These are phyloP conservation scores for Anoplolepis gracilipes DNA, from an alignment of 1,140 invertebrate genomes.

Conservation along the genomic window DNA sequence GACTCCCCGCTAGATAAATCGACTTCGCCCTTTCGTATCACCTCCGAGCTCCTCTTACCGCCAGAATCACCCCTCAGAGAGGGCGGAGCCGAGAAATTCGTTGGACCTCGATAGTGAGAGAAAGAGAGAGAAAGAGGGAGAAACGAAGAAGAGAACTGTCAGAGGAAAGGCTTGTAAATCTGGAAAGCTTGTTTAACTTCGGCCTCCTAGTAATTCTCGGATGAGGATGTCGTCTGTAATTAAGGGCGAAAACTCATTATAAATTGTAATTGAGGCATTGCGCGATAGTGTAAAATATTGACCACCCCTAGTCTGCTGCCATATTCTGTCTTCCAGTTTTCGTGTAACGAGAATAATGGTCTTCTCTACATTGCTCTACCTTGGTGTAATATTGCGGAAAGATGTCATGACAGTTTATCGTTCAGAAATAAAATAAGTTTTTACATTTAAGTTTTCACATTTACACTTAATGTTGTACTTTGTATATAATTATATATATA, in stretches of 20 bases:
- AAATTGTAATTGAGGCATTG: conserved; percentile 60
- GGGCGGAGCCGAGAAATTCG: conserved; percentile 51
- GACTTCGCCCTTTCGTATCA: conserved; percentile 67
- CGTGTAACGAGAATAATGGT: neutral
- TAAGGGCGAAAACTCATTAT: conserved; percentile 58
- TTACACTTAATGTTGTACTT: neutral
- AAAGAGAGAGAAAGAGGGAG: neutral
- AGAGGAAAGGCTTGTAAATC: conserved; percentile 58
- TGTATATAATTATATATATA: neutral
- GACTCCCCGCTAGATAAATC: conserved; percentile 65
- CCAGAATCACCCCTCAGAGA: conserved; percentile 58
- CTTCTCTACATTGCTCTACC: neutral
- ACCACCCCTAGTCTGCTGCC: conserved; percentile 8
- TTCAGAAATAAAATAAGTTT: neutral
- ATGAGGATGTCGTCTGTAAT: conserved; percentile 47
- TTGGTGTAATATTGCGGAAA: neutral
- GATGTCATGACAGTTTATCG: neutral
- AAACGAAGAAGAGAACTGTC: conserved; percentile 5
- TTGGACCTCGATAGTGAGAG: conserved; percentile 7
- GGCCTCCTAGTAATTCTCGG: conserved; percentile 16
- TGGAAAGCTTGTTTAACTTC: conserved; percentile 60
- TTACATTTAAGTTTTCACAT: neutral
- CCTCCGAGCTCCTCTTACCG: conserved; percentile 63
- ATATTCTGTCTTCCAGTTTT: conserved; percentile 1
- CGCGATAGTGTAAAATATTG: conserved; percentile 53